Evolutionary conservation across 2,113 vertebrate genomes (phyloP).

Genomic region (Macquaria ambigua): DNA sequence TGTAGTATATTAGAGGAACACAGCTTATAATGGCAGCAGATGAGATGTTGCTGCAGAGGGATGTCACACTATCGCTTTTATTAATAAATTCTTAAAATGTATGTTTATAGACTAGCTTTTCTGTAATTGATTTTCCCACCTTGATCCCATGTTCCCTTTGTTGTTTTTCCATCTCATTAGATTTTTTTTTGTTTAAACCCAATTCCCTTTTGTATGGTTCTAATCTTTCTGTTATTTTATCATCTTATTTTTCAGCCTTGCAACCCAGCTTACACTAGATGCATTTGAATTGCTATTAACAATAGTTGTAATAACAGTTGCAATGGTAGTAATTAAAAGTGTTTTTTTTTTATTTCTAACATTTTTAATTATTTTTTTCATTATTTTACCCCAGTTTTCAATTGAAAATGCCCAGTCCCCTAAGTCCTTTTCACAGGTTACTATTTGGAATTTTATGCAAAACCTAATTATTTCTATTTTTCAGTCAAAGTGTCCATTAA

Average conservation of each 20-base stretch:
- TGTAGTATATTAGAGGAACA: background rate
- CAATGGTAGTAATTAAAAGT: too few species aligned
- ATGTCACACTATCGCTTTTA: conserved; percentile 21
- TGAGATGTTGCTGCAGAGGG: background rate
- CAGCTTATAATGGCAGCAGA: conserved; percentile 25
- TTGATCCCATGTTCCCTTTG: background rate
- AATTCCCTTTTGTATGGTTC: too few species aligned
- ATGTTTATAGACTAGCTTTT: background rate
- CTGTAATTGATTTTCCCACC: conserved; percentile 3
- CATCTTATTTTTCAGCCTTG: background rate
- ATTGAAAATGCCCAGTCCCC: too few species aligned
- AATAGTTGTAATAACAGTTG: too few species aligned
- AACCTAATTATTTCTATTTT: background rate
- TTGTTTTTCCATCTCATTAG: too few species aligned
- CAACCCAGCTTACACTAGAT: too few species aligned
- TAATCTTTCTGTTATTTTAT: background rate
- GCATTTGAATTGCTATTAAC: background rate
- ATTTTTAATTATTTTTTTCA: too few species aligned
- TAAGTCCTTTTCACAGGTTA: background rate
- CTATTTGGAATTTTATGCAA: background rate
- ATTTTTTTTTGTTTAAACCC: background rate
- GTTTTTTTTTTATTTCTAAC: too few species aligned
- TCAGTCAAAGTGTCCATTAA: background rate
- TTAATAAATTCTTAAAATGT: conserved; percentile 27
- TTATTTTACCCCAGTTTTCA: too few species aligned